Evolutionary conservation across 1,140 invertebrate species (phyloP).

Genomic region (Heterodera carotae): DNA sequence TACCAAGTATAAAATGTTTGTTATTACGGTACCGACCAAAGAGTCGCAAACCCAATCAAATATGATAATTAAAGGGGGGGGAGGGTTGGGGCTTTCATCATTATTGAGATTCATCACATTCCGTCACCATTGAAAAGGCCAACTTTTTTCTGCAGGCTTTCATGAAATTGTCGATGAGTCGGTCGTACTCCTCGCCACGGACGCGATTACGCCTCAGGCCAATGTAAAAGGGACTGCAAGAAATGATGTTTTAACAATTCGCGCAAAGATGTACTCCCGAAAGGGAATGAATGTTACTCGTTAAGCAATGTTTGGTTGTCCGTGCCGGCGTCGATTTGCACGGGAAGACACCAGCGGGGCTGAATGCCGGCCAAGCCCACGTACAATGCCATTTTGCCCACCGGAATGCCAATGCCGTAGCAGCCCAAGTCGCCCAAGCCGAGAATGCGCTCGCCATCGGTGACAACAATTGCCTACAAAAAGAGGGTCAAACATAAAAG

Average conservation of each 20-base stretch:
- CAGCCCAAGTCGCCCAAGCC: slow-evolving; percentile 90
- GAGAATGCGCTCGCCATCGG: slow-evolving; percentile 89
- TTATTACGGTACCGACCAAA: no score
- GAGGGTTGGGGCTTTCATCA: no score
- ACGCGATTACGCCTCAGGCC: slow-evolving; percentile 83
- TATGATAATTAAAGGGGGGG: neutral
- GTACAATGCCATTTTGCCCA: slow-evolving; percentile 83
- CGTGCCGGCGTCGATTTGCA: slow-evolving; percentile 88
- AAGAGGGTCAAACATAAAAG: neutral
- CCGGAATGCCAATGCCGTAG: slow-evolving; percentile 80
- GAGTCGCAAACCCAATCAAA: neutral
- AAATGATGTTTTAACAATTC: no score
- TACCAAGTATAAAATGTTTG: no score
- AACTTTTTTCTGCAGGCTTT: slow-evolving; percentile 81
- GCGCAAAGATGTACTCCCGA: no score
- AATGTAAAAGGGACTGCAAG: slow-evolving; percentile 80
- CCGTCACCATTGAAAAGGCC: slow-evolving; percentile 83
- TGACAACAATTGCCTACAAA: slow-evolving; percentile 83
- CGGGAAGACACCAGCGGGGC: slow-evolving; percentile 86
- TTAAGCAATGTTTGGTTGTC: slow-evolving; percentile 84
- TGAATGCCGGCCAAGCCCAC: slow-evolving; percentile 89
- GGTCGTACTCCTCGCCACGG: slow-evolving; percentile 85
- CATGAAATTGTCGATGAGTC: slow-evolving; percentile 97
- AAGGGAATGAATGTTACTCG: slow-evolving; percentile 72
- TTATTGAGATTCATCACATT: no score